These are phyloP conservation scores for Chloroclystis v-ata DNA, from an alignment of 2,888 invertebrate species.

Conservation along the genomic window DNA sequence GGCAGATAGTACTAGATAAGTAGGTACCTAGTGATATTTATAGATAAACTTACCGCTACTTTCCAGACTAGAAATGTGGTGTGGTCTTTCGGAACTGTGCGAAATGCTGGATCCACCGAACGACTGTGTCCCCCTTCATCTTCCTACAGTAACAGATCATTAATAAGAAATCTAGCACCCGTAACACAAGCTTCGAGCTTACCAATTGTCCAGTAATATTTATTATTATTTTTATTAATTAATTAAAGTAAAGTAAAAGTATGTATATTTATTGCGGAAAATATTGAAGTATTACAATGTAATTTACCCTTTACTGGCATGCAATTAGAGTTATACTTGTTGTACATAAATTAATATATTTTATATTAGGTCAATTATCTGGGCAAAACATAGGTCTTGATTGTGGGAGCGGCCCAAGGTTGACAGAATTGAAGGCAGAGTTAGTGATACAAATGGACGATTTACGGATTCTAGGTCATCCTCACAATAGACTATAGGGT, in stretches of 20 bases:
- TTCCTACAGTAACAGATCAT: conserved; percentile 44
- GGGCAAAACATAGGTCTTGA: conserved; percentile 11
- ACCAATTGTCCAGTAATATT: too few species aligned
- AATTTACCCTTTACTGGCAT: too few species aligned
- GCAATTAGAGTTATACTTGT: too few species aligned
- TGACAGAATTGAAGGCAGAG: conserved; percentile 14
- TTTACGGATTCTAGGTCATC: conserved; percentile 39
- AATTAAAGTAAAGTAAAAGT: too few species aligned
- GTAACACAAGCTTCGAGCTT: neutral
- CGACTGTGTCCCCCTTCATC: conserved; percentile 67
- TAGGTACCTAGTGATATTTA: too few species aligned
- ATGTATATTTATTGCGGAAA: too few species aligned
- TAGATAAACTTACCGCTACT: conserved; percentile 86
- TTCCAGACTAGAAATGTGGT: conserved; percentile 92
- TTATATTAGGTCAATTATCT: too few species aligned
- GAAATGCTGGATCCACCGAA: conserved; percentile 84
- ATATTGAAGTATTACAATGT: too few species aligned
- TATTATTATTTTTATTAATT: too few species aligned
- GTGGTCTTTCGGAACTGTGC: conserved; percentile 85
- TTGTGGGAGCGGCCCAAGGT: conserved; percentile 30
- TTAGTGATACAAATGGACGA: conserved; percentile 31
- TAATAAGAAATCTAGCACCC: neutral
- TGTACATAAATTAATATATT: too few species aligned
- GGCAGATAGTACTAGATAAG: too few species aligned
- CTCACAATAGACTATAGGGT: conserved; percentile 35